Evolutionary conservation across 2,888 invertebrate species (phyloP).

Genomic region (Netelia fuscicornis): DNA sequence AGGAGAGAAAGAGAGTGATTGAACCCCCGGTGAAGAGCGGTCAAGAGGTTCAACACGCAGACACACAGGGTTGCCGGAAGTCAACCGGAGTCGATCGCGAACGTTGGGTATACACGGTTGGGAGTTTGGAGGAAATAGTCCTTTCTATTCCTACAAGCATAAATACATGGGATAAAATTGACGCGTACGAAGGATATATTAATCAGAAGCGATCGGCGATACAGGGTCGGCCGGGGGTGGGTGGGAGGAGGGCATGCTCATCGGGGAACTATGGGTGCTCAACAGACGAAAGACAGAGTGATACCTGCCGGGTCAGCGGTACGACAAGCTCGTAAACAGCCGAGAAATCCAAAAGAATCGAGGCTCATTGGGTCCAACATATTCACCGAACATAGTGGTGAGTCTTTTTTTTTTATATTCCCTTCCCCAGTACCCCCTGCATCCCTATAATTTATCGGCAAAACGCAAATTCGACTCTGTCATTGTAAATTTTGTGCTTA

Average conservation of each 20-base stretch:
- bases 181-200: constrained; percentile 68
- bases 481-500: no score
- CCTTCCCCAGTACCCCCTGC: neutral
- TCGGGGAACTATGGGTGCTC: constrained; percentile 93
- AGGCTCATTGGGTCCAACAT: constrained; percentile 95
- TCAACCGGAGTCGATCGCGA: constrained; percentile 61
- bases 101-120: constrained; percentile 35
- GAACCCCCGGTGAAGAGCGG: constrained; percentile 62
- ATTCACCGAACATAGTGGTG: constrained; percentile 97
- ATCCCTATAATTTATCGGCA: neutral
- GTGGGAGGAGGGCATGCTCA: constrained; percentile 82
- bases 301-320: constrained; percentile 89
- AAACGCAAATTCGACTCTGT: neutral
- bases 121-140: constrained; percentile 36
- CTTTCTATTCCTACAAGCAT: constrained; percentile 4
- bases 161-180: constrained; percentile 32
- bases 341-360: constrained; percentile 92
- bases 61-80: constrained; percentile 66
- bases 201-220: constrained; percentile 64
- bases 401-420: constrained; percentile 83
- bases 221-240: constrained; percentile 72
- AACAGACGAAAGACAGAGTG: constrained; percentile 96
- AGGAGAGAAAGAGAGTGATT: constrained; percentile 19
- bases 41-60: constrained; percentile 52
- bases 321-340: constrained; percentile 91